Conservation (phyloP, 2,113 vertebrate species). For the Phainopepla nitens region DNA sequence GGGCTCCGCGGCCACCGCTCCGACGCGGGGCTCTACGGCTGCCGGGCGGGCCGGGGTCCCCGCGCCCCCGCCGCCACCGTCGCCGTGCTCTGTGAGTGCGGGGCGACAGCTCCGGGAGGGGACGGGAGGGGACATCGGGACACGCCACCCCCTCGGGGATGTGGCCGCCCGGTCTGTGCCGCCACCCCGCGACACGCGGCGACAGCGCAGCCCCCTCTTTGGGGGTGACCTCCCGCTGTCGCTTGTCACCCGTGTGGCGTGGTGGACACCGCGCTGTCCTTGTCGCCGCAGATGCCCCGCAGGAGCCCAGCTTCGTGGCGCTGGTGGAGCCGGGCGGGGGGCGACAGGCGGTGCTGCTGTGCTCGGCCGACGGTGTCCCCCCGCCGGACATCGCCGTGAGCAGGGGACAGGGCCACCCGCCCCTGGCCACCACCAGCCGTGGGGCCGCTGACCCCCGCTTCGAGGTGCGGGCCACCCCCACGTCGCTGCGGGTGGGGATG, state of each 20-base stretch:
- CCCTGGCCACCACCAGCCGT: neutral
- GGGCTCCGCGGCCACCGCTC: neutral
- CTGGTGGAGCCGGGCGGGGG: constrained; percentile 41
- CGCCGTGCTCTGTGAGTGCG: constrained; percentile 67
- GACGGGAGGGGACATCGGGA: fast-evolving
- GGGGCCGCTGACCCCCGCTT: neutral
- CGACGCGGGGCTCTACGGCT: constrained; percentile 48
- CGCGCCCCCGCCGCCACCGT: constrained; percentile 27
- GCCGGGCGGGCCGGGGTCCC: constrained; percentile 27
- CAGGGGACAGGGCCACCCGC: neutral
- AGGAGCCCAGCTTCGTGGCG: constrained; percentile 22
- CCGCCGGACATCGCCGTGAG: constrained; percentile 43
- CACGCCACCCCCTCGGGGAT: neutral
- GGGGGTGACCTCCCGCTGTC: too few relatives aligned
- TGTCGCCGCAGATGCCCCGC: constrained; percentile 60
- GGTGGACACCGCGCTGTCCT: too few relatives aligned
- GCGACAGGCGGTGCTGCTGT: constrained; percentile 31
- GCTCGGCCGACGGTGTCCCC: constrained; percentile 64
- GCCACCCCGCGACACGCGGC: neutral
- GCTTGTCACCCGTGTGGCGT: fast-evolving
- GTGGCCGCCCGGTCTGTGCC: neutral
- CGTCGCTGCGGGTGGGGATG: constrained; percentile 54
- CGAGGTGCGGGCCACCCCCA: constrained; percentile 9
- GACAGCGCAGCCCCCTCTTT: neutral
- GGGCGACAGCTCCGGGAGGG: too few relatives aligned